These are phyloP conservation scores for Argya squamiceps DNA, from an alignment of 2,797 vertebrate species.

Conservation along the genomic window DNA sequence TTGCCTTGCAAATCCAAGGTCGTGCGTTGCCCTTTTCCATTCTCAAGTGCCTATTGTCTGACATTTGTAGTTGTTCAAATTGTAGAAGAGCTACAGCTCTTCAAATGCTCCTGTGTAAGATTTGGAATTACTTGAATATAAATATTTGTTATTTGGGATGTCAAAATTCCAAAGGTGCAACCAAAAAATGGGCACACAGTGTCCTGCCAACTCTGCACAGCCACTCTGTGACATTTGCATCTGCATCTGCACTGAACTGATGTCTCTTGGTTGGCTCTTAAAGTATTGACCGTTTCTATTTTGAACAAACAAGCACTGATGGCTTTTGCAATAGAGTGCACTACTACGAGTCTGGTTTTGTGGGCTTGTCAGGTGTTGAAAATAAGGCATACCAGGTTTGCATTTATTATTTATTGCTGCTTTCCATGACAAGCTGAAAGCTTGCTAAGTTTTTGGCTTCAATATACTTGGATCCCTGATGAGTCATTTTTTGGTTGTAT, in stretches of 20 bases:
- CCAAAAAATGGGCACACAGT: not conserved
- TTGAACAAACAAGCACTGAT: not conserved
- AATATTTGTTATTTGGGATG: not conserved
- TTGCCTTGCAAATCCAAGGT: constrained; percentile 17
- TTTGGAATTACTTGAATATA: not conserved
- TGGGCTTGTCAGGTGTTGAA: not conserved
- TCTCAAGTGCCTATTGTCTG: not conserved
- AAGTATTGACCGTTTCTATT: not conserved
- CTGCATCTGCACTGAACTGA: not conserved
- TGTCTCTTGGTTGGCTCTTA: not conserved
- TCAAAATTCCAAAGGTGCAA: not conserved
- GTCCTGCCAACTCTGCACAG: not conserved
- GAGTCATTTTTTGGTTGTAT: not conserved
- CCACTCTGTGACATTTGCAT: not conserved
- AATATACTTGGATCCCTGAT: not conserved
- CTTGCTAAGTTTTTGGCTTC: not conserved
- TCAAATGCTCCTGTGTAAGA: not conserved
- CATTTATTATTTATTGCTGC: not conserved
- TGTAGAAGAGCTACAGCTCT: not conserved
- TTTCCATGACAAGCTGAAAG: not conserved
- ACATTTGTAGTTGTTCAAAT: not conserved
- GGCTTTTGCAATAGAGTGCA: not conserved
- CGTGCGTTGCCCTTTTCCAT: fast-evolving
- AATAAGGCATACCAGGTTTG: not conserved
- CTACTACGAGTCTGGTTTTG: not conserved